phyloP scores from a whole-genome alignment of 1,140 invertebrate species.

The Linepithema humile region DNA sequence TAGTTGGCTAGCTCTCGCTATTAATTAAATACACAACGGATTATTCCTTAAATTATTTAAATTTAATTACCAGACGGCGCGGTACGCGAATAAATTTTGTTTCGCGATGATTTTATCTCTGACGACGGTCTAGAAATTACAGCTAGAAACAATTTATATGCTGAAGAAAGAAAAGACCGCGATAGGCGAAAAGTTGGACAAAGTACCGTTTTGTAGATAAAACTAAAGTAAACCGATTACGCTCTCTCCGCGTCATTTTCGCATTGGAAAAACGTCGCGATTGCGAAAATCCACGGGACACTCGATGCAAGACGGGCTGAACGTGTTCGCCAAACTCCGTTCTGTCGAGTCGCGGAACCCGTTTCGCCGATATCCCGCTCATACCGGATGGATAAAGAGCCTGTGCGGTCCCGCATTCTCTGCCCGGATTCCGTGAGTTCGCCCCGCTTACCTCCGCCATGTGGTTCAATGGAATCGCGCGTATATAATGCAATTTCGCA shows the following conservation, averaged over 20 bases:
- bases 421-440: conserved; percentile 49
- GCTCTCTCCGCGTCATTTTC: conserved; percentile 6
- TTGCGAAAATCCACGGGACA: conserved; percentile 33
- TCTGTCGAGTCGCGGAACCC: conserved; percentile 51
- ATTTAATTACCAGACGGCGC: not conserved
- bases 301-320: conserved; percentile 6
- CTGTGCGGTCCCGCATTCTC: conserved; percentile 38
- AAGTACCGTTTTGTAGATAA: not conserved
- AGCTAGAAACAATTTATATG: not conserved
- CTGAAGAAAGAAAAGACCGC: not conserved
- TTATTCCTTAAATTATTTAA: not conserved
- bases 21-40: not conserved
- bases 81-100: not conserved
- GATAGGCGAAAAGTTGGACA: not conserved
- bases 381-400: conserved; percentile 44
- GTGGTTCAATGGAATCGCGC: conserved; percentile 36
- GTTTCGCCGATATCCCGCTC: conserved; percentile 58
- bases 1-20: not conserved
- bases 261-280: conserved; percentile 1
- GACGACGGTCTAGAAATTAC: not conserved
- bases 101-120: not conserved
- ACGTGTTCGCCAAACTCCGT: conserved; percentile 32
- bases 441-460: conserved; percentile 12
- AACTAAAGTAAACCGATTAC: conserved; percentile 20
- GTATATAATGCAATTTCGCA: conserved; percentile 42